Evolutionary conservation across 2,888 invertebrate species (phyloP), one percentile per base, ranked within the genome.

Genomic region (Tetranychus piercei): DNA sequence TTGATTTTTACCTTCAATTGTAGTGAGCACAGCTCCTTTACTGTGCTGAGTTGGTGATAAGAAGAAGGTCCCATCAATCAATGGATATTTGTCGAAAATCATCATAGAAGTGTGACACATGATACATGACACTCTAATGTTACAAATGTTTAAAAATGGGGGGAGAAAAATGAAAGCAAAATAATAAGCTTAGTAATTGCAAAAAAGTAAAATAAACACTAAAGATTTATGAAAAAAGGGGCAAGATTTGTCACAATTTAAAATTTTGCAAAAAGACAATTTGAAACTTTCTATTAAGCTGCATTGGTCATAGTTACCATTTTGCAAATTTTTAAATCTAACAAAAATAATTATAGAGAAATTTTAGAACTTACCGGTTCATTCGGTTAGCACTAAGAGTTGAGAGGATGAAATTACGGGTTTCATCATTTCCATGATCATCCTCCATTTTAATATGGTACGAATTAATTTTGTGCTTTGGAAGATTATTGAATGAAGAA

Each of bases 381-480:
- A 91, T 90, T 81, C 93, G 92, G 82, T 92, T 89, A 45, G 91
- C 91, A 77, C 94, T 94, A 82, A 97, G 85, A 70, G 93, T 94
- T 77, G 94, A 93, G 82, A 97, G 86, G 80, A 97, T 92, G 86
- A 96, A 96, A 81, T 92, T 90, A 79, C 96, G 88, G 73, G 94
- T 95, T 82, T 97, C 97, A 82, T 97, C 97, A 84, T 96, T 96
- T 80, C 96, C 96, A 83, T 94, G 94, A 82, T 97, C 96, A 82
- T 97, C 96, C 85, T 97, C 96, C 87, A 96, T 94, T 91, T 96
- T 96, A 83, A 97, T 95, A 87, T 96, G 94, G 87, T 95, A 96
- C 81, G 95, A 94, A 87, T 97, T 97, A 83, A 94, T 89, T 86
- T 95, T 95, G 83, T 92, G 90, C 84, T 89, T 89, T 79, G 96